Percentiles rank a stretch among this genome's conserved stretches.
phyloP scores from a whole-genome alignment of 2,888 invertebrate species.

The Leptinotarsa peninsularis region DNA sequence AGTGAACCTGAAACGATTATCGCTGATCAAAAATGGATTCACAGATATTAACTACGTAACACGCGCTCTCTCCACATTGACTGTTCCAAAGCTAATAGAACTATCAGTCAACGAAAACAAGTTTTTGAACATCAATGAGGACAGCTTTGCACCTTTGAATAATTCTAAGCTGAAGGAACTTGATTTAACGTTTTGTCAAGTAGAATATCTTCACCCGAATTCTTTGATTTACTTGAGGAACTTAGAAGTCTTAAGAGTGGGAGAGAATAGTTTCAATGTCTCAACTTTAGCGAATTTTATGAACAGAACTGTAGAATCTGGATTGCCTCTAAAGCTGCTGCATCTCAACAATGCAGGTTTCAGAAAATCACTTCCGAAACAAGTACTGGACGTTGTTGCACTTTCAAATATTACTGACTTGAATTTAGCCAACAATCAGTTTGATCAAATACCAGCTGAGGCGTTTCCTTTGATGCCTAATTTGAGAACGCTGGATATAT shows the following conservation, averaged over 20 bases:
- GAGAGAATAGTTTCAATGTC: constrained; percentile 70
- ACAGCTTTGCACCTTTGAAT: constrained; percentile 67
- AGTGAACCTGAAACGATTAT: constrained; percentile 67
- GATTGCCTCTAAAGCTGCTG: constrained; percentile 67
- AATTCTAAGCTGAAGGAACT: constrained; percentile 67
- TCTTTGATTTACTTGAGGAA: constrained; percentile 67
- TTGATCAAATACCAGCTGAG: constrained; percentile 68
- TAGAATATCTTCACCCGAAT: constrained; percentile 69
- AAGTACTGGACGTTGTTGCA: constrained; percentile 61
- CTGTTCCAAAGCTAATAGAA: constrained; percentile 66
- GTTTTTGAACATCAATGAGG: constrained; percentile 65
- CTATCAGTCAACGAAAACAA: constrained; percentile 71
- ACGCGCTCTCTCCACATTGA: constrained; percentile 63
- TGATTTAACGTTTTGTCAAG: constrained; percentile 69
- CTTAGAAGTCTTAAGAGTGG: constrained; percentile 67
- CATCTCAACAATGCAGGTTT: constrained; percentile 71
- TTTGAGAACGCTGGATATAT: constrained; percentile 70
- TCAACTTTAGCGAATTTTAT: constrained; percentile 66
- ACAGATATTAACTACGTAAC: constrained; percentile 66
- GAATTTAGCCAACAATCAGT: constrained; percentile 70
- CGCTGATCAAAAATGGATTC: constrained; percentile 71
- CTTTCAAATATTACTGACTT: constrained; percentile 67
- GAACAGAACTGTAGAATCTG: constrained; percentile 58
- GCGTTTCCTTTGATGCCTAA: constrained; percentile 71
- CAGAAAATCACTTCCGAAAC: constrained; percentile 67